These are phyloP conservation scores for Eospalax fontanierii DNA, from an alignment of 2,797 vertebrate species.

Conservation along the genomic window DNA sequence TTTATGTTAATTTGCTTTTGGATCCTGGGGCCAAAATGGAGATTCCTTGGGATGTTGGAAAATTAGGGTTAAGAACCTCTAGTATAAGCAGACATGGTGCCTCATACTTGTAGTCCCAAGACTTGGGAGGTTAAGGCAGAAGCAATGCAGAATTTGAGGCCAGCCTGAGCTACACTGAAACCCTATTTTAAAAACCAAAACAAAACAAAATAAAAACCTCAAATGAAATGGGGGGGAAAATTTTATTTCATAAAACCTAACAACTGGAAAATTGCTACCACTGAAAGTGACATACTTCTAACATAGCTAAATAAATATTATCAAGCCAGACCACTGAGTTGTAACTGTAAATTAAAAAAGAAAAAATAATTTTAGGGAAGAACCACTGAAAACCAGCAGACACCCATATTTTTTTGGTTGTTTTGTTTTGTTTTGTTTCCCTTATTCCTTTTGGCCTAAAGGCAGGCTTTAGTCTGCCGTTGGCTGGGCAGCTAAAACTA, in stretches of 20 bases:
- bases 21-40: no score
- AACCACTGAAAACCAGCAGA: neutral
- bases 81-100: neutral
- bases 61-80: constrained; percentile 54
- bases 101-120: neutral
- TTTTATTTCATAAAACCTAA: constrained; percentile 52
- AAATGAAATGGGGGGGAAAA: neutral
- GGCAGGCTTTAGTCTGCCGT: neutral
- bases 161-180: neutral
- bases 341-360: neutral
- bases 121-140: neutral
- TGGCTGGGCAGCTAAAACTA: neutral
- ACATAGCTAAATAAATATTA: neutral
- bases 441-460: constrained; percentile 20
- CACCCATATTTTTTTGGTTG: neutral
- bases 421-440: no score
- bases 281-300: neutral
- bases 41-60: neutral
- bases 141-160: neutral
- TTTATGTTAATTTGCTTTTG: no score
- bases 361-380: neutral
- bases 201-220: neutral
- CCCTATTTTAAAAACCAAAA: neutral
- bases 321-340: neutral
- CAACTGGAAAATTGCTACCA: constrained; percentile 4